These are phyloP conservation scores for Neolamprologus variostigma DNA, from an alignment of 2,113 vertebrate species.

Conservation along the genomic window DNA sequence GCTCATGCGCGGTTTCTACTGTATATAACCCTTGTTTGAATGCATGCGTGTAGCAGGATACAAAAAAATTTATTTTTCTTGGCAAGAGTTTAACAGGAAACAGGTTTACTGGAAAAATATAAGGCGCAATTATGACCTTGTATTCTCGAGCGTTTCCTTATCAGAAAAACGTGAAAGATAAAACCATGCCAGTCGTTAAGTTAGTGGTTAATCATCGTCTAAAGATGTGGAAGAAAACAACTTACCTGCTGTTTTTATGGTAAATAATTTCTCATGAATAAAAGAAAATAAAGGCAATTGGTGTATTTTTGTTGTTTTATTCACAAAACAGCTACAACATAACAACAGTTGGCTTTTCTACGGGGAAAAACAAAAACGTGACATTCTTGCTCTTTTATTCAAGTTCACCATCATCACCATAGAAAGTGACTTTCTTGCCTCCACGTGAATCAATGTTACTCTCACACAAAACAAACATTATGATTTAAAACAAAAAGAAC, in stretches of 20 bases:
- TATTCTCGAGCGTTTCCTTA: not conserved
- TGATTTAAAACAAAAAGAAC: not conserved
- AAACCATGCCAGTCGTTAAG: not conserved
- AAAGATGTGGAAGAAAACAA: not conserved
- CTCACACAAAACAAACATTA: conserved; percentile 5
- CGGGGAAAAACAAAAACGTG: not conserved
- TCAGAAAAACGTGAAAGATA: not conserved
- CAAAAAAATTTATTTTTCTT: not conserved
- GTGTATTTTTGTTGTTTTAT: conserved; percentile 27
- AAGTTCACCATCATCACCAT: not conserved
- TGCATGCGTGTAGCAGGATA: not conserved
- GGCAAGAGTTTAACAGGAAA: not conserved
- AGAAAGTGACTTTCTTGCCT: not conserved
- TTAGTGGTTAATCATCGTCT: not conserved
- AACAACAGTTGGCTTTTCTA: not conserved
- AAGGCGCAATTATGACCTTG: rapidly evolving
- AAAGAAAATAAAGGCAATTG: not conserved
- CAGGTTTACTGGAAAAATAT: not conserved
- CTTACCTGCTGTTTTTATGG: not conserved
- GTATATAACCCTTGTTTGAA: not conserved
- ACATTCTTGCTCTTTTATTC: not conserved
- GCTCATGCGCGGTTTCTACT: rapidly evolving
- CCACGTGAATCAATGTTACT: not conserved
- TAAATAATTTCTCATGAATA: not conserved
- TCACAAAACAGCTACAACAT: conserved; percentile 35